Evolutionary conservation across 2,888 invertebrate species (phyloP).

Genomic region (Epsilonema sp.): DNA sequence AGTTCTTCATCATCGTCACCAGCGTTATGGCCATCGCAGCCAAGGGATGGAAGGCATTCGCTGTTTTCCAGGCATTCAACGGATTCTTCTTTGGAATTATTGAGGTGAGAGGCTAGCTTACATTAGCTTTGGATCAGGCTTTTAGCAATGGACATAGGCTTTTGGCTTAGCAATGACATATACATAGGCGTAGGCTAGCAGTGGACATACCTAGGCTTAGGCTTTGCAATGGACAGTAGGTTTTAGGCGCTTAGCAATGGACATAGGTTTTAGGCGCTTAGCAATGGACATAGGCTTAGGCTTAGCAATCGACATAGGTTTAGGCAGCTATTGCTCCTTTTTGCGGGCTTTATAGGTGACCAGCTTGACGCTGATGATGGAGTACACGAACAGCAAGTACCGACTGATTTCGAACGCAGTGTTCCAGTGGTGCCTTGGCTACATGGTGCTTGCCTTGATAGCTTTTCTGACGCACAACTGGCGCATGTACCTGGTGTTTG

Average conservation of each 20-base stretch:
- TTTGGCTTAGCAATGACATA: no score
- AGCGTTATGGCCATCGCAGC: constrained; percentile 16
- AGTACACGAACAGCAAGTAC: constrained; percentile 20
- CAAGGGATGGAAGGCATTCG: constrained; percentile 17
- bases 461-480: constrained; percentile 9
- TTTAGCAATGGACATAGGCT: no score
- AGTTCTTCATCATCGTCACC: constrained; percentile 20
- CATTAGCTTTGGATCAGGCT: no score
- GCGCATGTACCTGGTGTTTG: not conserved
- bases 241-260: no score
- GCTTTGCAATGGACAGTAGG: no score
- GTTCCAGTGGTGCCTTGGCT: constrained; percentile 20
- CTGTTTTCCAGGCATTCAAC: constrained; percentile 16
- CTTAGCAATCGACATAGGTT: no score
- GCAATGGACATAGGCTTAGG: no score
- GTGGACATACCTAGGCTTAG: no score
- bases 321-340: constrained; percentile 5
- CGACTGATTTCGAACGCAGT: constrained; percentile 12
- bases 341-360: constrained; percentile 16
- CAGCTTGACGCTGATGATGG: constrained; percentile 21
- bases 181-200: no score
- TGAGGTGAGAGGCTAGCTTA: constrained; percentile 13
- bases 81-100: constrained; percentile 23
- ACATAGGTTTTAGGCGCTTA: no score
- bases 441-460: constrained; percentile 19